Conservation (phyloP, 35 echinoderm and acorn worm genomes). For the Ophioderma brevispina region DNA sequence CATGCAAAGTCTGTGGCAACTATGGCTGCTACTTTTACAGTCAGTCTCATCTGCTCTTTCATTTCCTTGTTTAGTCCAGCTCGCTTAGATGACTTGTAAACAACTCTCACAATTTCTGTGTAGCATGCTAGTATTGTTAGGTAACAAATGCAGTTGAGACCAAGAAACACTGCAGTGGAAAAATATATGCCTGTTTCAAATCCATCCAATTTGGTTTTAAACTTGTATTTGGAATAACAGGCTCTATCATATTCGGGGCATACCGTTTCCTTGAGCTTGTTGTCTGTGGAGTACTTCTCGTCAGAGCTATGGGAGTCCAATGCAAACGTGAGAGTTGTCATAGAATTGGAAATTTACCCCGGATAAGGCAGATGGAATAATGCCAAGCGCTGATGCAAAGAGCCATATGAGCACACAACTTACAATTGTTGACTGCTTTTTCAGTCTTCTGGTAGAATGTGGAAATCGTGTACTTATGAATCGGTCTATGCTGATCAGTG, state of each 20-base stretch:
- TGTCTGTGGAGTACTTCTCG: neutral
- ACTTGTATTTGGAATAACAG: neutral
- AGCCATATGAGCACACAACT: no score
- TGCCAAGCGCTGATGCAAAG: no score
- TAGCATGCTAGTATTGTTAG: neutral
- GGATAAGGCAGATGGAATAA: no score
- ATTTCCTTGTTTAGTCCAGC: neutral
- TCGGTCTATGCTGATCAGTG: constrained; percentile 33
- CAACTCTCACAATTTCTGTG: neutral
- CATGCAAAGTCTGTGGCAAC: neutral
- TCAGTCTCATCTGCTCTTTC: neutral
- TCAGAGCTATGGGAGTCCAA: no score
- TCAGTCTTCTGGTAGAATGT: no score
- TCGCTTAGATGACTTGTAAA: neutral
- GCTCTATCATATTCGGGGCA: neutral
- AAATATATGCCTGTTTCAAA: neutral
- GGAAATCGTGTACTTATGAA: constrained; percentile 40
- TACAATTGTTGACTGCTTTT: no score
- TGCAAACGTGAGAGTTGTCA: no score
- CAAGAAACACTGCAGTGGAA: neutral
- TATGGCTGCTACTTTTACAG: neutral
- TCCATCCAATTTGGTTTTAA: neutral
- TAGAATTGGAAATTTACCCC: no score
- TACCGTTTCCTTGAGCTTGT: neutral
- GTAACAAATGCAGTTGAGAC: neutral